Percentiles rank a stretch among this genome's conserved stretches.
Evolutionary conservation across 2,797 vertebrate genomes (phyloP).

Genomic region (Monodelphis domestica): DNA sequence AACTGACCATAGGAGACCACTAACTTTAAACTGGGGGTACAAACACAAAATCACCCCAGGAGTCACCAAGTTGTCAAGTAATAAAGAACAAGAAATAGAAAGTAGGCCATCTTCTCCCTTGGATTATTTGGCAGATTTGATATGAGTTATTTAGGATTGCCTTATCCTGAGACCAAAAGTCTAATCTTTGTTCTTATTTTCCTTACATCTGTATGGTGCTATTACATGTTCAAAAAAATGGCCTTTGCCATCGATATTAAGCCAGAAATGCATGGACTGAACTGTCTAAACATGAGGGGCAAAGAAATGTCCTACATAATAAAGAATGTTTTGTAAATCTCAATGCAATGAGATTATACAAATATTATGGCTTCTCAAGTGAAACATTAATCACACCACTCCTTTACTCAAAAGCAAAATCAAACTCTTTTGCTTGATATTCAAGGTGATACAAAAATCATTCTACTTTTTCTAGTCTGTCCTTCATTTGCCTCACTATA

Average conservation of each 20-base stretch:
- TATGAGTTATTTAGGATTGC: conserved; percentile 2
- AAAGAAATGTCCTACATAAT: neutral
- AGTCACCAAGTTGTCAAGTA: neutral
- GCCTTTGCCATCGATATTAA: neutral
- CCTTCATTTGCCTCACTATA: neutral
- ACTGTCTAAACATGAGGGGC: neutral
- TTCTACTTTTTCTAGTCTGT: neutral
- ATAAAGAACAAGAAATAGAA: neutral
- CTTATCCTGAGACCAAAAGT: neutral
- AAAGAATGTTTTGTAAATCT: neutral
- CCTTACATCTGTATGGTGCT: neutral
- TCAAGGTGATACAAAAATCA: neutral
- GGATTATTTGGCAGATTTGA: neutral
- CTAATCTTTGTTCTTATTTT: neutral
- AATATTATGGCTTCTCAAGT: conserved; percentile 29
- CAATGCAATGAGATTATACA: conserved; percentile 19
- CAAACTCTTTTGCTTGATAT: neutral
- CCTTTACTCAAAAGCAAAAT: conserved; percentile 18
- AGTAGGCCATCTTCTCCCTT: neutral
- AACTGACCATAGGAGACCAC: too few species aligned
- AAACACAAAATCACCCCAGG: neutral
- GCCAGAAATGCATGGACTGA: neutral
- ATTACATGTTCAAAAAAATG: neutral
- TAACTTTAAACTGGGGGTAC: neutral
- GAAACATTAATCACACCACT: neutral